A percentile compares a stretch with the other conserved stretches of the same genome.
These are phyloP conservation scores for Microcebus lehilahytsara DNA, from an alignment of 2,113 vertebrate genomes.

Conservation along the genomic window DNA sequence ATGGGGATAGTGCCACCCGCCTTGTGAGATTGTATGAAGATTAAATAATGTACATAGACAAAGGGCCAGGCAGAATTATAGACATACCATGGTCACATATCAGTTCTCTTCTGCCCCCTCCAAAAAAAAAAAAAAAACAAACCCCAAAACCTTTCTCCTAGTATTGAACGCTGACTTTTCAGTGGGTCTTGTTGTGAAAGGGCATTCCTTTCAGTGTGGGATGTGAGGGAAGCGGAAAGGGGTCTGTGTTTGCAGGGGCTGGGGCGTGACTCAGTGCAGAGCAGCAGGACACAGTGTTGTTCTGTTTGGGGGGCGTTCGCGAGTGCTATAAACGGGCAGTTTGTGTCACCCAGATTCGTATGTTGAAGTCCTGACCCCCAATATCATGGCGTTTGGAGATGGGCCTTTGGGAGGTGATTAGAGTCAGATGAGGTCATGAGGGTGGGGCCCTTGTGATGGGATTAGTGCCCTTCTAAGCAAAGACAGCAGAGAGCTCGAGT, in stretches of 20 bases:
- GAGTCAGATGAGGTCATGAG: neutral
- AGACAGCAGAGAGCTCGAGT: fast-evolving
- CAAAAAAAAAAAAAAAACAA: too few relatives aligned
- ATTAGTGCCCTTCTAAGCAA: neutral
- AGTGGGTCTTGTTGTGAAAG: neutral
- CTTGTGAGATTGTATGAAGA: neutral
- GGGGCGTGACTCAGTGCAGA: neutral
- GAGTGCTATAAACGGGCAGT: neutral
- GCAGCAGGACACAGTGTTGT: neutral
- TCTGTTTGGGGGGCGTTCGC: neutral
- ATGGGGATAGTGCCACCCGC: neutral
- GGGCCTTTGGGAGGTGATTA: too few relatives aligned
- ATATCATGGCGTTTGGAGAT: fast-evolving
- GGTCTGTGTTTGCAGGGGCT: neutral
- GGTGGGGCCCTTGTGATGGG: neutral
- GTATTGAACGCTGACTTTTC: neutral
- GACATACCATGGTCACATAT: fast-evolving
- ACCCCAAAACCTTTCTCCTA: neutral
- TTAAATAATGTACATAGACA: neutral
- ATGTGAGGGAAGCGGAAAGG: neutral
- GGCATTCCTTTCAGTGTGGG: neutral
- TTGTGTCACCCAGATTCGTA: neutral
- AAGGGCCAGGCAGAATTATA: neutral
- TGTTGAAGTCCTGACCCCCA: neutral
- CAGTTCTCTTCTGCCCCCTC: neutral